Percentiles rank a stretch among this genome's conserved stretches.
Evolutionary conservation across 2,888 invertebrate genomes (phyloP).

Genomic region (Lithodes maja): DNA sequence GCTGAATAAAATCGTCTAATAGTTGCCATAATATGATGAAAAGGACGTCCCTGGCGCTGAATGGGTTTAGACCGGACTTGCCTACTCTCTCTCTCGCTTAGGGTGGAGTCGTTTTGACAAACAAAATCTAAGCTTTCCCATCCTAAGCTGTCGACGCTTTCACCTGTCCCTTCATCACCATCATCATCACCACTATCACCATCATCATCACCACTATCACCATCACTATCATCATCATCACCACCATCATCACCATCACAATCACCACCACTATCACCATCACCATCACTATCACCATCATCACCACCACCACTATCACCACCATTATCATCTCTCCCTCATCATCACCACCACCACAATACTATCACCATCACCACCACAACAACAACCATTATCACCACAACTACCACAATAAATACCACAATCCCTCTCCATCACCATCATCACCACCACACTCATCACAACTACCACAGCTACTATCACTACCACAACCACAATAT

Average conservation of each 20-base stretch:
- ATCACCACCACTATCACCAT: not conserved
- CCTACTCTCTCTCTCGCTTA: too few relatives aligned
- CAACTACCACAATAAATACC: not conserved
- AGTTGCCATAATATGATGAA: too few relatives aligned
- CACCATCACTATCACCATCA: constrained; percentile 11
- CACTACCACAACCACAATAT: not conserved
- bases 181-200: constrained; percentile 10
- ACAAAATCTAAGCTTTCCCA: too few relatives aligned
- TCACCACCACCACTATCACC: not conserved
- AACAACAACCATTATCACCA: not conserved
- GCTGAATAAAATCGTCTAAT: too few relatives aligned
- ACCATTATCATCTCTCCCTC: not conserved
- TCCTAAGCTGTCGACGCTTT: too few relatives aligned
- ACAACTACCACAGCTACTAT: not conserved
- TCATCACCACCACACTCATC: not conserved
- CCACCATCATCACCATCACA: not conserved
- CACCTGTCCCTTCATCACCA: too few relatives aligned
- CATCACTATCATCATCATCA: not conserved
- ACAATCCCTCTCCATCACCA: not conserved
- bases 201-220: not conserved
- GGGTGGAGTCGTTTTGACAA: too few relatives aligned
- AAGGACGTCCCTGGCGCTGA: too few relatives aligned
- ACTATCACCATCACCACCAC: not conserved
- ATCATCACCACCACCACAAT: not conserved
- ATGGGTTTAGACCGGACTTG: too few relatives aligned